Evolutionary conservation across 2,888 invertebrate genomes (phyloP).

Genomic region (Drosophila mulleri): DNA sequence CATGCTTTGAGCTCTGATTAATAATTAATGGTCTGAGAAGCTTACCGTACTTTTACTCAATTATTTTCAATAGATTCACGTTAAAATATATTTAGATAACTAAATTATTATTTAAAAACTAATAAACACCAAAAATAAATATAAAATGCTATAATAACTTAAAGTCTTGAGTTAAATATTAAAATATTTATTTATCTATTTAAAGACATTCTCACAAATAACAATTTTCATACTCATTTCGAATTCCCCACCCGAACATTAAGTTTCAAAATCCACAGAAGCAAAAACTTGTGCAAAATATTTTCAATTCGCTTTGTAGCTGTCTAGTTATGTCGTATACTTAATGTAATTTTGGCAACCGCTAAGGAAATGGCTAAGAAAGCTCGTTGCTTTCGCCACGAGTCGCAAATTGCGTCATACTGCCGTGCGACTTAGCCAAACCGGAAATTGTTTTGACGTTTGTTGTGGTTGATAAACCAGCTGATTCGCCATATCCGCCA

Average conservation of each 20-base stretch:
- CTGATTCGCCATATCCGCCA: constrained; percentile 49
- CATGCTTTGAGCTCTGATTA: no score
- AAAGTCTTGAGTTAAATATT: no score
- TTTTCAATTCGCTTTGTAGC: not conserved
- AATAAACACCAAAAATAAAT: no score
- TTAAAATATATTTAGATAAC: no score
- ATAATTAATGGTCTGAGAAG: no score
- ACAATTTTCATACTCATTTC: not conserved
- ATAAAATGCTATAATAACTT: no score
- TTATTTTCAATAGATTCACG: no score
- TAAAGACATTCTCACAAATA: no score
- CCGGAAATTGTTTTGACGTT: constrained; percentile 73
- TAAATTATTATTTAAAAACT: no score
- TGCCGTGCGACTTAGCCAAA: constrained; percentile 41
- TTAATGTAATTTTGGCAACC: constrained; percentile 15
- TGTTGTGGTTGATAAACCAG: constrained; percentile 66
- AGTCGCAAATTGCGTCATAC: constrained; percentile 29
- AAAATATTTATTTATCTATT: no score
- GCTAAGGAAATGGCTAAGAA: constrained; percentile 9
- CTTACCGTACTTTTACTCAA: no score
- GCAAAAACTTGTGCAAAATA: not conserved
- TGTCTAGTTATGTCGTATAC: not conserved
- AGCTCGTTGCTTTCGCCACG: not conserved
- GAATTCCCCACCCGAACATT: not conserved
- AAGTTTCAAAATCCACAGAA: not conserved